Evolutionary conservation across 2,113 vertebrate species (phyloP).

Genomic region (Cyprinodon variegatus): DNA sequence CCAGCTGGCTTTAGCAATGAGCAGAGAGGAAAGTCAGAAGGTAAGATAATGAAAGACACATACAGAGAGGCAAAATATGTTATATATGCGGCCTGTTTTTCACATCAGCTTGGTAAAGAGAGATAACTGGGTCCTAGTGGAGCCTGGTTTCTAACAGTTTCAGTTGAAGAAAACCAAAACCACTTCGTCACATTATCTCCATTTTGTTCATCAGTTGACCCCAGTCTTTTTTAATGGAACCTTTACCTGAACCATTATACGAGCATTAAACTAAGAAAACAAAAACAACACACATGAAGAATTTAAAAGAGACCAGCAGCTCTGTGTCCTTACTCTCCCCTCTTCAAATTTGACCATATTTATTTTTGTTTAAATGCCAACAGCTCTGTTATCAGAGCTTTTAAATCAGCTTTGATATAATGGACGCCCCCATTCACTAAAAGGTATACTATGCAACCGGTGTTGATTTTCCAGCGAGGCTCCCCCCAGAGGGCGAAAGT

Average conservation of each 20-base stretch:
- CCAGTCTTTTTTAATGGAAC: neutral
- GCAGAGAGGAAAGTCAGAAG: conserved; percentile 93
- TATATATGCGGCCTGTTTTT: neutral
- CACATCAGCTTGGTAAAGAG: neutral
- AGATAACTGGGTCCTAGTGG: neutral
- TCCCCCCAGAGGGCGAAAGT: no score
- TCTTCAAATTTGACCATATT: neutral
- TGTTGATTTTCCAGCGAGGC: no score
- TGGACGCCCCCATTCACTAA: no score
- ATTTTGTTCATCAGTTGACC: neutral
- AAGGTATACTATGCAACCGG: no score
- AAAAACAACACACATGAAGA: neutral
- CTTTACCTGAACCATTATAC: neutral
- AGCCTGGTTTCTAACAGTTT: neutral
- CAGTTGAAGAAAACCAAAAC: neutral
- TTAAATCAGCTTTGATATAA: no score
- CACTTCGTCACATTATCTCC: neutral
- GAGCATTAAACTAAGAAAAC: no score
- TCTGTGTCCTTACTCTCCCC: neutral
- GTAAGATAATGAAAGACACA: conserved; percentile 59
- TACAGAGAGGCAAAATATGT: neutral
- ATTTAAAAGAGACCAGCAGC: neutral
- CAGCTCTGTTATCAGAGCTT: neutral
- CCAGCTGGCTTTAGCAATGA: conserved; percentile 95
- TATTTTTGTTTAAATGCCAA: neutral